Conservation (phyloP, 2,888 invertebrate species). For the Geophilus truncorum region DNA sequence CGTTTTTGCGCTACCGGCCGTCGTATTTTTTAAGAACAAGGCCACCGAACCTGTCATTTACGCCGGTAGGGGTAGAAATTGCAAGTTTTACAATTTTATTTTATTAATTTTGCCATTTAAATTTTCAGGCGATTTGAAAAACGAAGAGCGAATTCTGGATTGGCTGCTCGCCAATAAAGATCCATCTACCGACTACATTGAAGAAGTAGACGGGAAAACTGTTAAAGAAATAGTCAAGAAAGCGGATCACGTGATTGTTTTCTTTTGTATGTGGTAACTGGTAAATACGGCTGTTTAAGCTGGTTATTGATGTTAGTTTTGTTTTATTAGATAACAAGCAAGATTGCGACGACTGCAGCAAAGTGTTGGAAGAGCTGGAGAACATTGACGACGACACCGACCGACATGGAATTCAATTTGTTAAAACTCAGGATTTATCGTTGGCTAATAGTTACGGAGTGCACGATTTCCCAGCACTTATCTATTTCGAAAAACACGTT, state of each 20-base stretch:
- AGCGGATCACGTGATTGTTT: slow-evolving; percentile 85
- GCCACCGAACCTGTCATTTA: slow-evolving; percentile 86
- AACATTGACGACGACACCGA: slow-evolving; percentile 92
- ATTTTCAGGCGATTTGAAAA: slow-evolving; percentile 69
- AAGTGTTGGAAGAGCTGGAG: slow-evolving; percentile 77
- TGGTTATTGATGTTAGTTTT: no score
- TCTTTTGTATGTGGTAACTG: slow-evolving; percentile 79
- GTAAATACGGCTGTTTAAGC: no score
- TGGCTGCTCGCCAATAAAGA: slow-evolving; percentile 93
- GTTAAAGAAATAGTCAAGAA: slow-evolving; percentile 83
- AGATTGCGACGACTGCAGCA: slow-evolving; percentile 80
- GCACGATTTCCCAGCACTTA: slow-evolving; percentile 73
- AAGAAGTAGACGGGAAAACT: slow-evolving; percentile 83
- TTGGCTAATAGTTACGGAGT: slow-evolving; percentile 84
- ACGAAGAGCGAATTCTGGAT: slow-evolving; percentile 75
- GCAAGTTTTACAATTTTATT: no score
- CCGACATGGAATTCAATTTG: slow-evolving; percentile 85
- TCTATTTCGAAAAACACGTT: slow-evolving; percentile 89
- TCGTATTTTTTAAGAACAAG: slow-evolving; percentile 80
- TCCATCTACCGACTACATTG: slow-evolving; percentile 85
- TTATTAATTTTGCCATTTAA: no score
- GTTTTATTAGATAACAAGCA: slow-evolving; percentile 63
- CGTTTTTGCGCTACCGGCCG: slow-evolving; percentile 83
- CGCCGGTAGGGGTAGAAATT: no score
- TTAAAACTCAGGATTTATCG: slow-evolving; percentile 79